A percentile compares a stretch with the other conserved stretches of the same genome.
Evolutionary conservation across 2,888 invertebrate species (phyloP).

Genomic region (Agrotis segetum): DNA sequence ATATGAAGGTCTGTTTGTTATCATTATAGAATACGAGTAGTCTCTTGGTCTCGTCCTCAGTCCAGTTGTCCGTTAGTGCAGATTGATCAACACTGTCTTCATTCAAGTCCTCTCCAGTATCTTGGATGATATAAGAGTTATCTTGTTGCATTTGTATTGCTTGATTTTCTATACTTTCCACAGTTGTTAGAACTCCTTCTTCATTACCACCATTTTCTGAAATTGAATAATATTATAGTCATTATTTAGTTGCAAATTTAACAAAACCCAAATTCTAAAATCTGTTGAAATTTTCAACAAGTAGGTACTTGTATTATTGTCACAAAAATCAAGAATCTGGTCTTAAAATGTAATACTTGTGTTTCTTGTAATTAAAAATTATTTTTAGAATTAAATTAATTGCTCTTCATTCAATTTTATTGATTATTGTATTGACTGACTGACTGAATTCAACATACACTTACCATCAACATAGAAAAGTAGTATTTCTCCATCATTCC

Average conservation of each 20-base stretch:
- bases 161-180: constrained; percentile 72
- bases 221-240: constrained; percentile 31
- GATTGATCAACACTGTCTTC: constrained; percentile 41
- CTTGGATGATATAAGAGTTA: constrained; percentile 67
- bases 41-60: constrained; percentile 78
- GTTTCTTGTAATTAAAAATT: too few species aligned
- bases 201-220: constrained; percentile 78
- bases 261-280: not conserved
- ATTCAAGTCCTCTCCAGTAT: constrained; percentile 53
- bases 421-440: too few species aligned
- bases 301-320: not conserved
- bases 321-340: not conserved
- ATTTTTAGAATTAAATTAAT: not conserved
- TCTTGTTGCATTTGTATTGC: constrained; percentile 69
- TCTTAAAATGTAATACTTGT: not conserved
- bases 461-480: constrained; percentile 87
- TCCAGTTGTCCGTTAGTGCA: constrained; percentile 70
- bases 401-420: too few species aligned
- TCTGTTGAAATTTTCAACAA: not conserved
- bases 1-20: constrained; percentile 82
- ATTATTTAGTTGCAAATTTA: not conserved
- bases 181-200: constrained; percentile 75
- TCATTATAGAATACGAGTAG: constrained; percentile 84
- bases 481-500: constrained; percentile 83
- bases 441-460: constrained; percentile 20